A percentile compares a stretch with the other conserved stretches of the same genome.
Evolutionary conservation across 2,797 vertebrate genomes (phyloP).

Genomic region (Pachyuromys duprasi): DNA sequence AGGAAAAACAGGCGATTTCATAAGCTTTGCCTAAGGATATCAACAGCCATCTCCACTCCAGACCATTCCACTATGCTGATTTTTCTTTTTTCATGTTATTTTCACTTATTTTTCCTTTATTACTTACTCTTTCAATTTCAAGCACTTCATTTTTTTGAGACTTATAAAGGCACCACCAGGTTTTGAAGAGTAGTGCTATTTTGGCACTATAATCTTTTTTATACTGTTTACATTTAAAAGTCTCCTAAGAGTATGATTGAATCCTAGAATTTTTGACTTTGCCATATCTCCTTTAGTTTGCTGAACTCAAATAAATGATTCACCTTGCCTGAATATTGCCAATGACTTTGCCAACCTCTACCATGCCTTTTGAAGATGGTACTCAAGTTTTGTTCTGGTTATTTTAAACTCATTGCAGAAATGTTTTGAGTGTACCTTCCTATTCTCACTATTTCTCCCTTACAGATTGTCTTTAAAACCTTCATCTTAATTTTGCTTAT

Average conservation of each 20-base stretch:
- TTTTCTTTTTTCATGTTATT: constrained; percentile 17
- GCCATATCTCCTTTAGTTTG: neutral
- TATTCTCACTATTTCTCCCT: neutral
- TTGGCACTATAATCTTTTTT: neutral
- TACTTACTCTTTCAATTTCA: constrained; percentile 64
- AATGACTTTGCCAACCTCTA: neutral
- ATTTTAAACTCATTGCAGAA: constrained; percentile 29
- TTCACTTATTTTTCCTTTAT: constrained; percentile 31
- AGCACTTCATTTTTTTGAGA: constrained; percentile 68
- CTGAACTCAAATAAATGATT: constrained; percentile 56
- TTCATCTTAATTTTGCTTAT: neutral
- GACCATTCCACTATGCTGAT: neutral
- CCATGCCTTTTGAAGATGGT: neutral
- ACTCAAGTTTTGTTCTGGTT: constrained; percentile 55
- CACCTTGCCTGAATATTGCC: neutral
- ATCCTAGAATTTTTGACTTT: constrained; percentile 6
- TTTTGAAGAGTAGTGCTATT: constrained; percentile 24
- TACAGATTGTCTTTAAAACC: constrained; percentile 16
- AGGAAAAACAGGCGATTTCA: neutral
- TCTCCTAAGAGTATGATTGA: constrained; percentile 43
- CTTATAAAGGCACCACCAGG: constrained; percentile 35
- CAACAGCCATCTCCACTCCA: constrained; percentile 54
- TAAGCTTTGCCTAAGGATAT: constrained; percentile 67
- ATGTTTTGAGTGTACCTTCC: neutral
- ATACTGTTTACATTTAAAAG: neutral